Conservation (phyloP, 2,797 vertebrate species). For the Columba guinea region DNA sequence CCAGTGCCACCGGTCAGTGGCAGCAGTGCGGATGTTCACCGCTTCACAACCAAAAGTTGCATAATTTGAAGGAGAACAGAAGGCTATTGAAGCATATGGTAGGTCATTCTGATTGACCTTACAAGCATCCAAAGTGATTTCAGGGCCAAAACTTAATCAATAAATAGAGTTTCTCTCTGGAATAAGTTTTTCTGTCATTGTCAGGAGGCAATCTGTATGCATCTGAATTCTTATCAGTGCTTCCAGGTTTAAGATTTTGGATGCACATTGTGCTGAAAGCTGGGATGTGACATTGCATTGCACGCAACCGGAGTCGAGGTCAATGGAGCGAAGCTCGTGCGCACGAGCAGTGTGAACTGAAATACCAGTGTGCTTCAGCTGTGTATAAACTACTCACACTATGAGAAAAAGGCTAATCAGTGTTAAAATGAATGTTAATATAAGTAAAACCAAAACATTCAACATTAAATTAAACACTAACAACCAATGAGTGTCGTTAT, state of each 20-base stretch:
- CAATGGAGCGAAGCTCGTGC: background rate
- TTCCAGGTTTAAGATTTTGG: constrained; percentile 63
- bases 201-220: constrained; percentile 43
- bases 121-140: constrained; percentile 26
- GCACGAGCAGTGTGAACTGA: background rate
- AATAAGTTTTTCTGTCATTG: constrained; percentile 56
- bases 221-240: constrained; percentile 54
- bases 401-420: background rate
- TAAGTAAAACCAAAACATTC: background rate
- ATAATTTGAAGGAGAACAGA: constrained; percentile 16
- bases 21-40: background rate
- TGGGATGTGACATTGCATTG: constrained; percentile 46
- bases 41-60: constrained; percentile 19
- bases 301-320: constrained; percentile 30
- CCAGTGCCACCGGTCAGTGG: background rate
- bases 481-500: background rate
- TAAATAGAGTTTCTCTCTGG: constrained; percentile 38
- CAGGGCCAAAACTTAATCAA: constrained; percentile 28
- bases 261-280: constrained; percentile 69
- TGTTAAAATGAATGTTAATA: background rate
- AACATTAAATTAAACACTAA: background rate
- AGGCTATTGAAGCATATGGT: constrained; percentile 12
- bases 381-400: background rate
- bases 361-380: background rate
- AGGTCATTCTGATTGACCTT: constrained; percentile 53